Evolutionary conservation across 2,888 invertebrate genomes (phyloP), one percentile per base, ranked within the genome.

Genomic region (Clanis bilineata): DNA sequence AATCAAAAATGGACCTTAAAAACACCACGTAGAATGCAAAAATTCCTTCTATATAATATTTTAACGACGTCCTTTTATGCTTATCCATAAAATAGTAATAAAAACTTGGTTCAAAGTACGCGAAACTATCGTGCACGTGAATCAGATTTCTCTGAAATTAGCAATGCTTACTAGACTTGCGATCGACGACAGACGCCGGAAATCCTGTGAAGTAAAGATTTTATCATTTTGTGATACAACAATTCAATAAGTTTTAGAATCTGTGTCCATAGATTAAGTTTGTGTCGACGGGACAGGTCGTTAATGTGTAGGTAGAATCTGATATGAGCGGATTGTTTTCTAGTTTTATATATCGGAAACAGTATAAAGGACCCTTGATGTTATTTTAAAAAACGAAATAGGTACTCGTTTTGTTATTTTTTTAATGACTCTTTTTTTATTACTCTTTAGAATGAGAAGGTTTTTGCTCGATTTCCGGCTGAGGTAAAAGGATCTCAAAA

Each of bases 161-260:
- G 86, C 86, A 77, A 84, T 71, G 75, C 62, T 72, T 78, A 66
- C 69, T 66, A 71, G 68, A 73, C 68, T 51, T 18, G 7, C 64
- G 68, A 59, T 61, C 59, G 69, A 64, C 62, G 66, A 65, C 78
- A 82, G 84, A 84, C 86, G 76, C 87, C 90, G 90, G 90, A 90
- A 88, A 90, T 90, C 88, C 90, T 82, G 85, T 87, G 18, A 61
- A 79, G 87, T 88, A 84, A 88, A 88, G 90, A 90, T 90, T 70
- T 63, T 83, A 90, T 89, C 90, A 83, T 75, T 76, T 73, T 82
- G 76, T 81, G 86, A 85, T 85, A 82, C 78, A 76, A 85, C 81
- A 88, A 90, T 90, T 85, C 85, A 89, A 90, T 90, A 84, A 81
- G 79, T 82, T 85, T 86, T 82, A 85, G 82, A 86, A 83, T 85